Conservation (phyloP, 2,888 invertebrate genomes). For the Perizoma affinitatum region DNA sequence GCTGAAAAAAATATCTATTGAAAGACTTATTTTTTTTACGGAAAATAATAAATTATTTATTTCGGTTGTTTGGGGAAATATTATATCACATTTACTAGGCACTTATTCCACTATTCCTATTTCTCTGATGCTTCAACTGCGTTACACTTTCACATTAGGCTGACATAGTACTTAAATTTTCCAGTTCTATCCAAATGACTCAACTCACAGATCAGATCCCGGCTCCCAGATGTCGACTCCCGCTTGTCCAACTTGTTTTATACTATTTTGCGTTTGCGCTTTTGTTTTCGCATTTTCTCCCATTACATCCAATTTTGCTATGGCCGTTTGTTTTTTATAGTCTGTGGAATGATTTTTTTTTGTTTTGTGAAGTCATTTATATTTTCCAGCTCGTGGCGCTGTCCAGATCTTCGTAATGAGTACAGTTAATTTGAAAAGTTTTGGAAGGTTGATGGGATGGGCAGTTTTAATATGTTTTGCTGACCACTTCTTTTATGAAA, state of each 20-base stretch:
- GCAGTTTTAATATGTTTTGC: too few relatives aligned
- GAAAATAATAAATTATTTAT: too few relatives aligned
- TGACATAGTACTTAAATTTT: too few relatives aligned
- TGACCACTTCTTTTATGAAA: too few relatives aligned
- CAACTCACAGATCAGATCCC: constrained; percentile 9
- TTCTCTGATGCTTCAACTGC: too few relatives aligned
- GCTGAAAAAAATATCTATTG: too few relatives aligned
- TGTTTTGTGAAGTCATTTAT: constrained; percentile 41
- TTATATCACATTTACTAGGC: too few relatives aligned
- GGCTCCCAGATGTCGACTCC: constrained; percentile 7
- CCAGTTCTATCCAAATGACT: too few relatives aligned
- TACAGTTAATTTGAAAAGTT: constrained; percentile 30
- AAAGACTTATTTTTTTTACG: too few relatives aligned
- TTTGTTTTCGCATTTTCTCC: constrained; percentile 43
- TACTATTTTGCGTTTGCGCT: constrained; percentile 28
- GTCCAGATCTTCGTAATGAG: constrained; percentile 26
- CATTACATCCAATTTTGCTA: constrained; percentile 46
- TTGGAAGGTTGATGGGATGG: not conserved
- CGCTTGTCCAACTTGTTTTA: constrained; percentile 29
- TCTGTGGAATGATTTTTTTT: constrained; percentile 37
- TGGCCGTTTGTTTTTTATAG: constrained; percentile 42
- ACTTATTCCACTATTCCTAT: too few relatives aligned
- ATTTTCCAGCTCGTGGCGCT: constrained; percentile 12
- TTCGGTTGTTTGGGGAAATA: too few relatives aligned
- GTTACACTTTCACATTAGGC: too few relatives aligned